Evolutionary conservation across 2,797 vertebrate genomes (phyloP), one percentile per base, ranked within the genome.

Genomic region (Phoxinus dragarum): DNA sequence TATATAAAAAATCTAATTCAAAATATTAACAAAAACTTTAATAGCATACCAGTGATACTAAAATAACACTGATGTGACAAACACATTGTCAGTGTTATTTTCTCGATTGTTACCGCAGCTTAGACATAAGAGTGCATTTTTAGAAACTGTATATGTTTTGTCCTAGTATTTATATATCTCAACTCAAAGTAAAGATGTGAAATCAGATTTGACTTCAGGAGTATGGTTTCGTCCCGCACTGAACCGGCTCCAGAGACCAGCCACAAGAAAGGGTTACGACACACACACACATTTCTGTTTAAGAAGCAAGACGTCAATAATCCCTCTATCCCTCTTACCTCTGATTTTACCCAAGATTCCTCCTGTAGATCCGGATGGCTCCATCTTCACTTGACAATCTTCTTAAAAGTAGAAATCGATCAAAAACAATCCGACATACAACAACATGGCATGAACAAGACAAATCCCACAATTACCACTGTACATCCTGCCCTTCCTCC

Each of bases 281-380:
- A 49, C 5, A 16, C 17, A 6, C 40, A 54, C 6, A 56, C 21
- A 56, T 56, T 56, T 56, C 21, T 23, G 54, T 23, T 56, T 56
- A 10, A 49, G 47, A 17, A 49, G 47, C 47, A 49, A 17, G 47
- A 17, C 1, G 16, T 49, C 47, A 17, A 17, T n/a, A 23, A 59
- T n/a, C 23, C 54, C 54, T 23, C 19, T 54, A 3, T 54, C 19
- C 9, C 54, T 80, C 92, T 88, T 91, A 97, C 97, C 98, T 96
- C 96, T 94, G 86, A 99, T 95, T 95, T 96, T 98, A 91, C 97
- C 97, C 90, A 98, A 92, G 87, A 99, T 95, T 91, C 97, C 97
- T 90, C 95, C 96, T 12, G 93, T 91, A 84, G 98, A 95, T 91
- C 91, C 95, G 69, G 89, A 88, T 82, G 97, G 92, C 81, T 97